These are phyloP conservation scores for Oscheius sp. DNA, from an alignment of 2,888 invertebrate species.

Conservation along the genomic window DNA sequence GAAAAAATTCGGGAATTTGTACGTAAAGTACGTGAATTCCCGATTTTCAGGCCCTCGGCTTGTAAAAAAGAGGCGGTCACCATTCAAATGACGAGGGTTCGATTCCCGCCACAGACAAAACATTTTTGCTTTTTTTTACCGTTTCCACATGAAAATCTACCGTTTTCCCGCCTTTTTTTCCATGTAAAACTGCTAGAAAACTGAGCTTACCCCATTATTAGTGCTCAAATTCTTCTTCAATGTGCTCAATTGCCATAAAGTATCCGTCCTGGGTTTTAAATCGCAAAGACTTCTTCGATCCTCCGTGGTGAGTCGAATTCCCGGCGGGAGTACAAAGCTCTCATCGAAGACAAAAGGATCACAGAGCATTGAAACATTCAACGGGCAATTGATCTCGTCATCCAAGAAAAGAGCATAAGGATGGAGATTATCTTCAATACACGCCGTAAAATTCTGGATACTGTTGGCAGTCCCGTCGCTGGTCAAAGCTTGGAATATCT, in stretches of 20 bases:
- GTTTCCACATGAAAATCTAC: too few relatives aligned
- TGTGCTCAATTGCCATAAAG: slow-evolving; percentile 9
- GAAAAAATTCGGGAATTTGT: too few relatives aligned
- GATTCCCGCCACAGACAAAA: too few relatives aligned
- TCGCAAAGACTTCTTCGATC: slow-evolving; percentile 18
- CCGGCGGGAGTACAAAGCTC: slow-evolving; percentile 7
- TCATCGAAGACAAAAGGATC: slow-evolving; percentile 17
- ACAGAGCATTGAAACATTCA: slow-evolving; percentile 21
- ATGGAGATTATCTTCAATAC: slow-evolving; percentile 1
- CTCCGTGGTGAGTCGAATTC: slow-evolving; percentile 1
- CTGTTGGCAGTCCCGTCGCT: neutral
- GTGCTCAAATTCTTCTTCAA: slow-evolving; percentile 9
- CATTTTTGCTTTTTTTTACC: too few relatives aligned
- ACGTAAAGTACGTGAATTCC: too few relatives aligned
- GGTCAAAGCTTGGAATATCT: slow-evolving; percentile 4
- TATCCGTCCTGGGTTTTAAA: neutral
- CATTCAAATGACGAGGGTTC: too few relatives aligned
- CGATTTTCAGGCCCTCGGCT: too few relatives aligned
- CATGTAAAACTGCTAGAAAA: neutral
- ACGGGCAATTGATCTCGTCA: slow-evolving; percentile 7
- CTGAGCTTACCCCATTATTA: too few relatives aligned
- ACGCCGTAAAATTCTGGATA: slow-evolving; percentile 7
- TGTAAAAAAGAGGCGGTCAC: too few relatives aligned
- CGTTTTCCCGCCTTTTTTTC: too few relatives aligned
- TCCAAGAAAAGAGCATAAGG: slow-evolving; percentile 2